These are phyloP conservation scores for Chaetorhynchus papuensis DNA, from an alignment of 2,113 vertebrate genomes.

Conservation along the genomic window DNA sequence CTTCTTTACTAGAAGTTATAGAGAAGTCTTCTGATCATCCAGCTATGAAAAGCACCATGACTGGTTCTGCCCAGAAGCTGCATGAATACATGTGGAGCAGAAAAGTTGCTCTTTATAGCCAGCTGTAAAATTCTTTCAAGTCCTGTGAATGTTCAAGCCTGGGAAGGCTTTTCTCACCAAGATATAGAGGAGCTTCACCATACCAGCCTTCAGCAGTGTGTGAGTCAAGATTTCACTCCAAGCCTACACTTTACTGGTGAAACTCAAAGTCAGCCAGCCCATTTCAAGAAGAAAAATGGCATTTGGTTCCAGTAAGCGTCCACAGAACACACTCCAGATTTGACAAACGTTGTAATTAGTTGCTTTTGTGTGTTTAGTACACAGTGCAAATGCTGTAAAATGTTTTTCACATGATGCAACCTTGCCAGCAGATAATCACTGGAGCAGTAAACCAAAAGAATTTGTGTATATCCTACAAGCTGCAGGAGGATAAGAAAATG, in stretches of 20 bases:
- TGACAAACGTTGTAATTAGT: conserved; percentile 30
- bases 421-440: conserved; percentile 53
- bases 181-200: conserved; percentile 3
- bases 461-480: conserved; percentile 36
- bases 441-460: conserved; percentile 58
- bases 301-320: not conserved
- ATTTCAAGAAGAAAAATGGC: not conserved
- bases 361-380: conserved; percentile 45
- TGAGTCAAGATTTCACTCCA: not conserved
- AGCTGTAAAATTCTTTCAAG: conserved; percentile 59
- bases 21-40: conserved; percentile 55
- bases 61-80: conserved; percentile 60
- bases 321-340: not conserved
- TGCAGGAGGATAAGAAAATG: conserved; percentile 42
- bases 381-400: conserved; percentile 32
- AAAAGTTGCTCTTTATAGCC: conserved; percentile 59
- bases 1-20: conserved; percentile 17
- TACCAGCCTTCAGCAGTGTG: conserved; percentile 3
- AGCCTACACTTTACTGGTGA: not conserved
- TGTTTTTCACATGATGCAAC: conserved; percentile 40
- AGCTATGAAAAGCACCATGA: conserved; percentile 56
- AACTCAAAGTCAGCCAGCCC: not conserved
- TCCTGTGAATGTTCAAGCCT: conserved; percentile 22
- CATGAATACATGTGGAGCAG: conserved; percentile 52
- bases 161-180: conserved; percentile 21